phyloP scores from a whole-genome alignment of 2,797 vertebrate species.

The Tangara arthus region DNA sequence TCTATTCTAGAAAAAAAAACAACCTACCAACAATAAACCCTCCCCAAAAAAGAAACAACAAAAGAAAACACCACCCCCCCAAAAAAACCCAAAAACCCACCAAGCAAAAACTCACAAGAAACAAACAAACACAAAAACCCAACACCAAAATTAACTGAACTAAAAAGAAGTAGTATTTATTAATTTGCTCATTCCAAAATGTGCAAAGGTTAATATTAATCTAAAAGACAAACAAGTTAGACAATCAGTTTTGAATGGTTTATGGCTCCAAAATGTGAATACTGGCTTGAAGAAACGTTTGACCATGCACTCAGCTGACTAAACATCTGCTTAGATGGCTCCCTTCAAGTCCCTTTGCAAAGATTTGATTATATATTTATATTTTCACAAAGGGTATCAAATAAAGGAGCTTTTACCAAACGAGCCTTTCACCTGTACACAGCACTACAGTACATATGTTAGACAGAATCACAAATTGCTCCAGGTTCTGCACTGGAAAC shows the following conservation, averaged over 20 bases:
- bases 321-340: neutral
- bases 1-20: neutral
- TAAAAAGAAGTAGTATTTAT: neutral
- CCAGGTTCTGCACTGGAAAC: neutral
- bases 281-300: neutral
- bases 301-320: neutral
- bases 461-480: neutral
- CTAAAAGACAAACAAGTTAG: neutral
- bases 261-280: neutral
- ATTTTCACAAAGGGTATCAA: neutral
- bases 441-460: neutral
- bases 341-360: neutral
- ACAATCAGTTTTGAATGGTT: neutral
- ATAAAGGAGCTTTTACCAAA: neutral
- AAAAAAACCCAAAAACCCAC: neutral
- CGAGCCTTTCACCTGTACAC: neutral
- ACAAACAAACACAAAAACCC: neutral
- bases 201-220: neutral
- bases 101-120: neutral
- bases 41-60: neutral
- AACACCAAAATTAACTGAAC: neutral
- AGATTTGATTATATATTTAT: neutral
- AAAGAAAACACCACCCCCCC: neutral
- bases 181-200: neutral
- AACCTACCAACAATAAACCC: neutral